These are phyloP conservation scores for Acanthopleura granulata DNA, from an alignment of 2,888 invertebrate species.

Conservation along the genomic window DNA sequence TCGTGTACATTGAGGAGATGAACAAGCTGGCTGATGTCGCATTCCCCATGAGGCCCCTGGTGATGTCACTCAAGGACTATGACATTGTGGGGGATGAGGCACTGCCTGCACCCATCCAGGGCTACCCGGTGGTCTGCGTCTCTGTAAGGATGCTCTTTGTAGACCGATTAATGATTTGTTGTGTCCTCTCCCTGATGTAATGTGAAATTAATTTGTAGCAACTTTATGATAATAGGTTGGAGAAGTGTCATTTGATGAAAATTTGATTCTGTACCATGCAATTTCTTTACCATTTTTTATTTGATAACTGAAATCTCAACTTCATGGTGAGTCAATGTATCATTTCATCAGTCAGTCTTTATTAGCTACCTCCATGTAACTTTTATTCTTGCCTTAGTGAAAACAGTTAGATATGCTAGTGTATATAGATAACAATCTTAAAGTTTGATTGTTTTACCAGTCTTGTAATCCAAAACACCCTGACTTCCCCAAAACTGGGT, in stretches of 20 bases:
- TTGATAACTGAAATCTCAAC: too few species aligned
- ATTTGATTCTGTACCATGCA: too few species aligned
- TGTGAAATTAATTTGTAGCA: background rate
- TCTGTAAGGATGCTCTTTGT: constrained; percentile 56
- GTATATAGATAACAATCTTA: background rate
- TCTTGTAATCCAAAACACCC: constrained; percentile 68
- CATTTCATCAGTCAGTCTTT: too few species aligned
- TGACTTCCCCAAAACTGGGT: constrained; percentile 54
- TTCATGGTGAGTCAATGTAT: too few species aligned
- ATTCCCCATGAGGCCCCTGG: constrained; percentile 65
- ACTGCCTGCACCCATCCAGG: constrained; percentile 54
- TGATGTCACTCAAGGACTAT: constrained; percentile 66
- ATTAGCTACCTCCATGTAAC: too few species aligned
- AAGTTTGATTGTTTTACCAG: constrained; percentile 39
- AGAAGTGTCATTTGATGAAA: too few species aligned
- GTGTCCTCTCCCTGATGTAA: background rate
- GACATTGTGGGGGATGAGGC: constrained; percentile 44
- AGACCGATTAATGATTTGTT: background rate
- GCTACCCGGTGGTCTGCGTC: constrained; percentile 68
- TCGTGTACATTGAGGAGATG: constrained; percentile 67
- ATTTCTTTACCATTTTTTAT: too few species aligned
- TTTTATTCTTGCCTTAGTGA: too few species aligned
- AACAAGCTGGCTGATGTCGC: constrained; percentile 65
- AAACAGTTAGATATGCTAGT: too few species aligned
- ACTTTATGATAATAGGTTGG: too few species aligned